Evolutionary conservation across 37 sponge, comb jelly and placozoan genomes (phyloP).

Genomic region (Axinella damicornis): DNA sequence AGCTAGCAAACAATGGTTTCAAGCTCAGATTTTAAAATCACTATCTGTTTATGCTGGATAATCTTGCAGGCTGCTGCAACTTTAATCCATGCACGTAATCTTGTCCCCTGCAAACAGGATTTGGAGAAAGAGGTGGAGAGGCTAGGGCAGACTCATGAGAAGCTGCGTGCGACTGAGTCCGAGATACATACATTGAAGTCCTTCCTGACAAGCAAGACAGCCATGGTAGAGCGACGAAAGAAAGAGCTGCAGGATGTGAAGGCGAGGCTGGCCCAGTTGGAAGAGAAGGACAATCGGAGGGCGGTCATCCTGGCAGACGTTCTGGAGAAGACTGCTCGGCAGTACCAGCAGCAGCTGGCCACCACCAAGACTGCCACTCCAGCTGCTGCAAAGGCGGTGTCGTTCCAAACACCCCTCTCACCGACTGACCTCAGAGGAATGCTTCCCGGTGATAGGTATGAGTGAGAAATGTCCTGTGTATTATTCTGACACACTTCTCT

Average conservation of each 20-base stretch:
- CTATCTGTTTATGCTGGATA: too few species aligned
- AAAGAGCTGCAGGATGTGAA: constrained; percentile 61
- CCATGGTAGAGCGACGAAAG: constrained; percentile 77
- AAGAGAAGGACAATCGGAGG: constrained; percentile 76
- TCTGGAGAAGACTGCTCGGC: constrained; percentile 87
- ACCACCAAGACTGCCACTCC: too few species aligned
- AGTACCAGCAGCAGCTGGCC: constrained; percentile 60
- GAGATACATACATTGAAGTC: constrained; percentile 81
- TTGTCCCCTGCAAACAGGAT: constrained; percentile 44
- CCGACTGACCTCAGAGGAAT: too few species aligned
- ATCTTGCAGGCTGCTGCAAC: too few species aligned
- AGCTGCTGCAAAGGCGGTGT: too few species aligned
- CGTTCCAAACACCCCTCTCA: too few species aligned
- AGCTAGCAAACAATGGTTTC: too few species aligned
- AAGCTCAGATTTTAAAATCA: too few species aligned
- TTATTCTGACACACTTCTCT: neutral
- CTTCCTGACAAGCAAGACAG: constrained; percentile 85
- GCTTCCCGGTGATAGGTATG: too few species aligned
- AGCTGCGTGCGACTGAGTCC: constrained; percentile 62
- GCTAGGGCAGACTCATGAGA: constrained; percentile 54
- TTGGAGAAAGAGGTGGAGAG: constrained; percentile 79
- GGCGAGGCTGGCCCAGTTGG: constrained; percentile 56
- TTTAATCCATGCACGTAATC: too few species aligned
- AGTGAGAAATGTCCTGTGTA: too few species aligned
- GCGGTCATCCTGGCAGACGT: constrained; percentile 87